Base-by-base conservation (phyloP, 2,888 invertebrate species). In the Ophion slaviceki region DNA sequence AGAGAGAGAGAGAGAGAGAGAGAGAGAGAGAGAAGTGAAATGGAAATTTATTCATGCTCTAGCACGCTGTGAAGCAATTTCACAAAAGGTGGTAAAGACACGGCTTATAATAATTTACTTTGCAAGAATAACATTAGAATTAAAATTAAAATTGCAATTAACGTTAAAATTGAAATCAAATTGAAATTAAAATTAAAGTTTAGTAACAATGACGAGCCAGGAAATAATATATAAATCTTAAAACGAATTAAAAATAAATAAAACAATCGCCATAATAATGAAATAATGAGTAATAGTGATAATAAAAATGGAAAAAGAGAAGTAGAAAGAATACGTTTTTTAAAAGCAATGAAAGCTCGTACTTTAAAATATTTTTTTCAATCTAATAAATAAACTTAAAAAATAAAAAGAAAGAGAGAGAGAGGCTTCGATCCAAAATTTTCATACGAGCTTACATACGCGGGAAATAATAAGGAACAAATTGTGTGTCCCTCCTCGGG, bases 381-480 rank as follows among this genome's bases (percentile, higher is more conserved):
- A 53, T 53, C 14, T 11, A 4, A 53, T 17, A 53, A 53, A 53
- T 53, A 3, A 17, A 53, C 17, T 14, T 2, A 47, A 2, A 47
- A 14, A 47, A 47, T 1, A 1, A 17, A 53, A 14, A 3, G 53
- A 53, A 14, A 5, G 53, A 53, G 53, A 53, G 14, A 17, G 62
- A 68, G 66, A 57, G 24, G 36, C 68, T 74, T 80, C 71, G 85
- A 80, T 82, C 76, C 57, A 61, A 72, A 74, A 80, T 80, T 76
- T 80, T 80, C 68, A 74, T 74, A 62, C n/a, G 40, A 67, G 80
- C 66, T n/a, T 61, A 68, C 62, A 75, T 71, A 68, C 53, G 76
- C 61, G 67, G 66, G 61, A 53, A 53, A 53, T 53, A 53, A 68
- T 77, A 72, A 77, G 72, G 78, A 71, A 59, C 59, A 71, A 75